Base-by-base conservation (phyloP, 2,888 invertebrate genomes). In the Pseudolycoriella hygida region DNA sequence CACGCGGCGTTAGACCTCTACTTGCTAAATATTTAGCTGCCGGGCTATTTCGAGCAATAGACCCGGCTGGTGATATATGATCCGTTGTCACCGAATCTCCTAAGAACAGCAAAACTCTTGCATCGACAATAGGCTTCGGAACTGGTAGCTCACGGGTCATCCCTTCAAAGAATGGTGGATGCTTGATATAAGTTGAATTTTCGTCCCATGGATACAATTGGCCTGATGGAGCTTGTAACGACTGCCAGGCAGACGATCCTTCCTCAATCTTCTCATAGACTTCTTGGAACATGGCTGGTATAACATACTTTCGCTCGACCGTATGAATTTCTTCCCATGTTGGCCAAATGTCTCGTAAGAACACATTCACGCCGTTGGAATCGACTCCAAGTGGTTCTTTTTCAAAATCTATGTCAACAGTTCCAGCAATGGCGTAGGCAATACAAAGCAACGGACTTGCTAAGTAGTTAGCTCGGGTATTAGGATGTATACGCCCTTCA, bases 41-140 rank as follows among this genome's bases (percentile, higher is more conserved):
- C 0, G 96, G 84, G 44, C 93, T 93, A 61, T 84, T 93, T 45
- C 94, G 71, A 0, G 96, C 89, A 56, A 98, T 98, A 47, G 93
- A 90, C 3, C 97, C 97, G 17, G 97, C 97, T 0, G 97, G 97
- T 2, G 94, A 94, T 51, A 98, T 98, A 66, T 97, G 97, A 69
- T 98, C 97, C 0, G 97, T 97, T 20, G 97, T 98, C 6, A 98
- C 94, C 0, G 93, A 96, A 65, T 98, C 97, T 0, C 92, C 92
- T 49, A 98, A 71, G 56, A 84, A 77, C 1, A 97, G 70, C 18
- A 98, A 68, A 34, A 85, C 89, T 39, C 82, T 72, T 0, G 94
- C 94, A 49, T 77, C 71, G 19, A 66, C 62, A 19, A 96, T 76
- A 10, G 75, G 66, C 48, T 70, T 63, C 1, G 71, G 60, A 2